Conservation (phyloP, 2,797 vertebrate genomes). For the Alcedo quadribrachys region DNA sequence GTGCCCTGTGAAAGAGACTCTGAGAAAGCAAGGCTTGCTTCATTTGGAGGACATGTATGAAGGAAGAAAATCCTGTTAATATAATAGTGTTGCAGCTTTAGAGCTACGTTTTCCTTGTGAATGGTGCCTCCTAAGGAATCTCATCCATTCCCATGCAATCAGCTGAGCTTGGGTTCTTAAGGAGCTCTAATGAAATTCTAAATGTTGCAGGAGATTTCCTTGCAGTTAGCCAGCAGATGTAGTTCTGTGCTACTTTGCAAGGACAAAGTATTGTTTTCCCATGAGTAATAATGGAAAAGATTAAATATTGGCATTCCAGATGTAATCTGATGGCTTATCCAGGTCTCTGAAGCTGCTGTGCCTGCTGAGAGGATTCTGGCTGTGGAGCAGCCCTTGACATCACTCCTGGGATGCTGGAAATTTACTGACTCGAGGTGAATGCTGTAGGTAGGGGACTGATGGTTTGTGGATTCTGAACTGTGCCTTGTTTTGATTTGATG, state of each 20-base stretch:
- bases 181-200: not conserved
- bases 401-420: not conserved
- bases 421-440: not conserved
- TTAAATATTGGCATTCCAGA: rapidly evolving
- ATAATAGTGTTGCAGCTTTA: not conserved
- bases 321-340: not conserved
- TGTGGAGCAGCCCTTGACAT: not conserved
- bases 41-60: not conserved
- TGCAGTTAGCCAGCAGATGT: not conserved
- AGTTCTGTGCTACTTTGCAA: not conserved
- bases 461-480: not conserved
- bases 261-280: not conserved
- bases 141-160: not conserved
- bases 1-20: not conserved
- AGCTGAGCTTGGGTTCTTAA: not conserved
- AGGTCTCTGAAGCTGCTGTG: not conserved
- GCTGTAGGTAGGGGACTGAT: not conserved
- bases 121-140: not conserved
- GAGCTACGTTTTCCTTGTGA: not conserved
- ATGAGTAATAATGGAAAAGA: not conserved
- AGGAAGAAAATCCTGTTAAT: not conserved
- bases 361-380: not conserved
- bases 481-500: not conserved
- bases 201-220: not conserved
- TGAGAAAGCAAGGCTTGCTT: not conserved